Base-by-base conservation (phyloP, 2,113 vertebrate genomes). In the Uria aalge region DNA sequence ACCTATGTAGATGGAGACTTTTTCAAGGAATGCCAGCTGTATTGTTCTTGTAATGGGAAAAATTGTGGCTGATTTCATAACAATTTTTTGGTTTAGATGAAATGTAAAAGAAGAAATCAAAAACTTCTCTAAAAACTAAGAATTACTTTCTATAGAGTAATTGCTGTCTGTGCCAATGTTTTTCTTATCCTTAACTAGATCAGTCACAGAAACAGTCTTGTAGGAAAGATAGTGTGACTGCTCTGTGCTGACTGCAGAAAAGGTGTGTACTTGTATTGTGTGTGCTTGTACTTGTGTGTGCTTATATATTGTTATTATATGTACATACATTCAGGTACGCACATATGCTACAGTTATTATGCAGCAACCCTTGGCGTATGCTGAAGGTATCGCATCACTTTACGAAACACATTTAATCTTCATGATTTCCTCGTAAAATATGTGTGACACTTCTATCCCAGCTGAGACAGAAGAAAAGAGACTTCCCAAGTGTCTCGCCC, bases 41-140 rank as follows among this genome's bases (percentile, higher is more conserved):
- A 22, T 81, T 67, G 29, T 71, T 94, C 50, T 48, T 41, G 14
- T 27, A 50, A 60, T 22, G 32, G 27, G 53, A 72, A 90, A 67
- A 90, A 32, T 5, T 20, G 38, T 18, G 29, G 12, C 40, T 68
- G 53, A 59, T 68, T 69, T 71, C 23, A 17, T 45, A 43, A 59
- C 2, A 8, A 1, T 3, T 1, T 22, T 11, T 23, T 53, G 4
- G 2, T 53, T 86, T 36, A 11, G 12, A 22, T 78, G 32, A 4
- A 43, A 27, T 19, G 12, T 48, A 32, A 62, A 75, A 69, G 40
- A 41, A 82, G 43, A 79, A 63, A 53, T 48, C 10, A 11, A 53
- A 69, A 48, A 43, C 45, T 36, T 57, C 47, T 66, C 15, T 57
- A 34, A 74, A 47, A 55, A 6, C 2, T 15, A 11, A 69, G 43